Evolutionary conservation across 2,113 vertebrate species (phyloP).

Genomic region (Macroglossus sobrinus): DNA sequence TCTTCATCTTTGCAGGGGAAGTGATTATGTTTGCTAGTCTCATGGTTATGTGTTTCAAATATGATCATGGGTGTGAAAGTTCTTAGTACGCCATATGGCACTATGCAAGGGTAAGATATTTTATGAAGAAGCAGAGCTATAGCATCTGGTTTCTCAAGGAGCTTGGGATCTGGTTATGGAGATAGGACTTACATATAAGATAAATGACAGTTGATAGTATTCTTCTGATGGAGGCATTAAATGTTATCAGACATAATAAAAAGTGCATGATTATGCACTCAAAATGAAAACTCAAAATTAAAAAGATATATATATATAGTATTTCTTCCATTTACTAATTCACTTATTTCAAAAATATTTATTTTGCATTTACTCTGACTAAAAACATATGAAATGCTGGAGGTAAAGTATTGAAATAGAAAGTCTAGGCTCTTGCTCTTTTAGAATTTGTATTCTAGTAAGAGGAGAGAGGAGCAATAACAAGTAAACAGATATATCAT

Average conservation of each 20-base stretch:
- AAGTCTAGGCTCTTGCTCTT: not conserved
- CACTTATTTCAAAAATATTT: not conserved
- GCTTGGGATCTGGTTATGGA: constrained; percentile 37
- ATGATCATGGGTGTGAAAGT: constrained; percentile 35
- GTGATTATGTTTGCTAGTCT: not conserved
- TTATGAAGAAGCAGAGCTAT: constrained; percentile 5
- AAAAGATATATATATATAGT: not conserved
- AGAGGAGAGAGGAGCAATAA: not conserved
- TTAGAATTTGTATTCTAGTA: not conserved
- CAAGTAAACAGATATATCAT: not conserved
- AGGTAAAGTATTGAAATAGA: not conserved
- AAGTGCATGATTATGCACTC: not conserved
- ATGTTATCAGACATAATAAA: not conserved
- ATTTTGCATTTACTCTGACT: not conserved
- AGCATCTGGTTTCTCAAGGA: constrained; percentile 44
- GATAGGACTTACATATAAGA: not conserved
- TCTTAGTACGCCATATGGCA: constrained; percentile 20
- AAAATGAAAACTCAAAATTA: not conserved
- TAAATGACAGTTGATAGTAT: constrained; percentile 23
- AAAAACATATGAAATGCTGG: not conserved
- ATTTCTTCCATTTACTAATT: not conserved
- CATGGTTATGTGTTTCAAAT: not conserved
- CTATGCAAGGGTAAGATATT: not conserved
- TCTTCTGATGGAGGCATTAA: not conserved
- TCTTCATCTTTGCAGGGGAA: not conserved